Percentiles rank a stretch among this genome's conserved stretches.
Evolutionary conservation across 2,888 invertebrate species (phyloP).

Genomic region (Nomada flava): DNA sequence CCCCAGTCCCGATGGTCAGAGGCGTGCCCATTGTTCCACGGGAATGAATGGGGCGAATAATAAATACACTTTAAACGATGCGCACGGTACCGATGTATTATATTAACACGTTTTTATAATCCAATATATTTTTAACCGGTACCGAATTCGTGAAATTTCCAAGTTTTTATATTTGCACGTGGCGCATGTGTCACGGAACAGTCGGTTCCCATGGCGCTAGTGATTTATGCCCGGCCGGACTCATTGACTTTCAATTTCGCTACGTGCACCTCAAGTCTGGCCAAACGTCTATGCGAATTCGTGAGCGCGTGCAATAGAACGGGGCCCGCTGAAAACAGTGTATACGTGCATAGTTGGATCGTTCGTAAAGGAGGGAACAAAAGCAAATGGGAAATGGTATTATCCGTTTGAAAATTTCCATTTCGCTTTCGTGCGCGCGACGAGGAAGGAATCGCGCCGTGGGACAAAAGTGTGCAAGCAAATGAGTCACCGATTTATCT

Average conservation of each 20-base stretch:
- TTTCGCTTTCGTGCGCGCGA: background rate
- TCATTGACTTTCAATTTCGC: constrained; percentile 45
- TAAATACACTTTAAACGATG: too few relatives aligned
- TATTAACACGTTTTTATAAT: too few relatives aligned
- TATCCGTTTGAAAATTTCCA: background rate
- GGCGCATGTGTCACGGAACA: background rate
- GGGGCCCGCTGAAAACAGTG: background rate
- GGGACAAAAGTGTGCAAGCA: too few relatives aligned
- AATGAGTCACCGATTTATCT: background rate
- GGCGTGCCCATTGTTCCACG: too few relatives aligned
- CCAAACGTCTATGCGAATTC: constrained; percentile 33
- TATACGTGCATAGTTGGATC: background rate
- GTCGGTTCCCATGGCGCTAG: constrained; percentile 26
- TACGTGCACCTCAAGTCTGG: background rate
- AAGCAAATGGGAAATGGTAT: too few relatives aligned
- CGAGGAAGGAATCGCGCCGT: background rate
- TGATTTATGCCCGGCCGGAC: constrained; percentile 34
- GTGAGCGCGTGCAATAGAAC: constrained; percentile 13
- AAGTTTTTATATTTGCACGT: background rate
- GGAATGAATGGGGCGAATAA: too few relatives aligned
- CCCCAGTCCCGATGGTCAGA: too few relatives aligned
- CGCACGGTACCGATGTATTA: too few relatives aligned
- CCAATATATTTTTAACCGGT: background rate
- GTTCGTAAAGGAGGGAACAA: too few relatives aligned
- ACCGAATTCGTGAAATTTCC: too few relatives aligned